Percentiles rank a stretch among this genome's conserved stretches.
Conservation (phyloP, 2,797 vertebrate genomes). For the Gouania willdenowi region DNA sequence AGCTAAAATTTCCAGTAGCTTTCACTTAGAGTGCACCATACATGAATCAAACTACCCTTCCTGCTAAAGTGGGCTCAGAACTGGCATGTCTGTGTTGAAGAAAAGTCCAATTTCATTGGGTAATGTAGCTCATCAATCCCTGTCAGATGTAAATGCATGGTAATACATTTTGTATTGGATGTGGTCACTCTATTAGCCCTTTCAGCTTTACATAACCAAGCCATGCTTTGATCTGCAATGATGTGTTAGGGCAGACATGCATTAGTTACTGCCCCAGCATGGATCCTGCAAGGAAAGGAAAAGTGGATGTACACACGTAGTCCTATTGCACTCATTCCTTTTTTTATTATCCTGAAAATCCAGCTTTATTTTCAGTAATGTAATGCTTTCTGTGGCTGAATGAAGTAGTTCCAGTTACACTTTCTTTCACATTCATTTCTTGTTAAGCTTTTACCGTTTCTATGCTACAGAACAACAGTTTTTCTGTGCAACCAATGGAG, state of each 20-base stretch:
- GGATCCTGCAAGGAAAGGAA: conserved; percentile 19
- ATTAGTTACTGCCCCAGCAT: conserved; percentile 38
- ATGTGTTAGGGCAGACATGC: conserved; percentile 55
- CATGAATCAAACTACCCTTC: too few species aligned
- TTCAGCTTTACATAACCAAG: conserved; percentile 70
- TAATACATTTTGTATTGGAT: conserved; percentile 70
- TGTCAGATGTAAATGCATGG: conserved; percentile 60
- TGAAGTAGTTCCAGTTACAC: not conserved
- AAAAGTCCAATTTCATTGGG: conserved; percentile 40
- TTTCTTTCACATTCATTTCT: not conserved
- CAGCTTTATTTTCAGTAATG: not conserved
- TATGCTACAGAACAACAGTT: not conserved
- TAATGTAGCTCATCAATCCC: conserved; percentile 65
- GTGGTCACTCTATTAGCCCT: conserved; percentile 69
- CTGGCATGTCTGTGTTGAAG: conserved; percentile 15
- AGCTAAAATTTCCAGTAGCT: too few species aligned
- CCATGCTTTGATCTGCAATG: conserved; percentile 59
- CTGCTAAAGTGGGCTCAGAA: conserved; percentile 6
- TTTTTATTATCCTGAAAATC: conserved; percentile 9
- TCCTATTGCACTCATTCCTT: conserved; percentile 15
- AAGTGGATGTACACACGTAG: conserved; percentile 8
- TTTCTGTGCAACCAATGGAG: not conserved
- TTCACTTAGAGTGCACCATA: too few species aligned
- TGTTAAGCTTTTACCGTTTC: not conserved
- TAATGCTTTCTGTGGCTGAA: not conserved